Evolutionary conservation across 2,888 invertebrate genomes (phyloP).

Genomic region (Drosophila trichaetosa): DNA sequence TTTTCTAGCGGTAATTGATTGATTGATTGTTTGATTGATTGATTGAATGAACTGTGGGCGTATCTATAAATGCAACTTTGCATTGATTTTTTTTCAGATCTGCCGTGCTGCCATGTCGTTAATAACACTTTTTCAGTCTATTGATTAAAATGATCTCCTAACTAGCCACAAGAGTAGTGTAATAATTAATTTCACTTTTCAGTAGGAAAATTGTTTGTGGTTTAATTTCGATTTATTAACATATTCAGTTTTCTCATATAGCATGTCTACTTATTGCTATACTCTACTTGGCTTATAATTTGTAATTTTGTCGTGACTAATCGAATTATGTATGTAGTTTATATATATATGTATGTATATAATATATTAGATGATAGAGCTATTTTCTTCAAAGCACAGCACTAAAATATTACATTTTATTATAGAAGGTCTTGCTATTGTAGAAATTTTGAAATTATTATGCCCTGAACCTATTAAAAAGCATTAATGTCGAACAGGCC

Average conservation of each 20-base stretch:
- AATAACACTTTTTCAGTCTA: conserved; percentile 81
- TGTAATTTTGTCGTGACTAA: not conserved
- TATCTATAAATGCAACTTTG: not conserved
- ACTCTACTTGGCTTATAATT: not conserved
- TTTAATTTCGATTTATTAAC: conserved; percentile 4
- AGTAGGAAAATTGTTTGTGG: not conserved
- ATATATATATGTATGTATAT: accelerated
- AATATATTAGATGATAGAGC: not conserved
- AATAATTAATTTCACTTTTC: conserved; percentile 10
- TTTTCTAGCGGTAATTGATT: conserved; percentile 75
- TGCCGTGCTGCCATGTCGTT: conserved; percentile 76
- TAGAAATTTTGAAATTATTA: not conserved
- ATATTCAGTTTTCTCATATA: not conserved
- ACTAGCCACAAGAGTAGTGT: not conserved
- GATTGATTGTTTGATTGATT: not conserved
- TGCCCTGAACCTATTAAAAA: not conserved
- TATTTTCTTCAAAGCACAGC: not conserved
- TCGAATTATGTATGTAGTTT: not conserved
- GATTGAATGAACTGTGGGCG: not conserved
- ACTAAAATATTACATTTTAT: not conserved
- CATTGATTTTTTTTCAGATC: conserved; percentile 60
- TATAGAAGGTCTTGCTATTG: not conserved
- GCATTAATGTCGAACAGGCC: conserved; percentile 69
- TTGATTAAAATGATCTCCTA: conserved; percentile 52
- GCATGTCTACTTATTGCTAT: not conserved